phyloP scores from a whole-genome alignment of 2,113 vertebrate genomes.

The Sula dactylatra region DNA sequence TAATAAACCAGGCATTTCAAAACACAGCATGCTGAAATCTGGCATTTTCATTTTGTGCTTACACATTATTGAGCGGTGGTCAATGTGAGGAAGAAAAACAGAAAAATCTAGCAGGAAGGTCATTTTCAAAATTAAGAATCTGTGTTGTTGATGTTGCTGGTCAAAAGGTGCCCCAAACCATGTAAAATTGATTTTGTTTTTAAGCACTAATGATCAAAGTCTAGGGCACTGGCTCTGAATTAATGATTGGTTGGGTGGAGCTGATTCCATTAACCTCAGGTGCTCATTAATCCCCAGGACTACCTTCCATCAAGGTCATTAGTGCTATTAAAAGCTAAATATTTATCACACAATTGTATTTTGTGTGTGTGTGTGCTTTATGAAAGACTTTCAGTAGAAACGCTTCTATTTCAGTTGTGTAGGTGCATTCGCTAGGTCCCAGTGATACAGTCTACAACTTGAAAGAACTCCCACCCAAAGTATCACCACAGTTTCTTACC shows the following conservation, averaged over 20 bases:
- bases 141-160: conserved; percentile 18
- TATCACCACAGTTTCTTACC: not conserved
- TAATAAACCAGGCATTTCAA: conserved; percentile 14
- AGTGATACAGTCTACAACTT: not conserved
- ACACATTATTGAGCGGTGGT: not conserved
- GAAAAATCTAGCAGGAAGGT: conserved; percentile 32
- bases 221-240: not conserved
- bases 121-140: conserved; percentile 34
- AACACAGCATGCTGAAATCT: not conserved
- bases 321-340: conserved; percentile 37
- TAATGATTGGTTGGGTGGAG: conserved; percentile 42
- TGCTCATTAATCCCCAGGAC: conserved; percentile 40
- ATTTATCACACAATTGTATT: not conserved
- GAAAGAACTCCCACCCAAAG: not conserved
- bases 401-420: not conserved
- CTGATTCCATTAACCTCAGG: conserved; percentile 42
- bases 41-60: conserved; percentile 15
- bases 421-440: not conserved
- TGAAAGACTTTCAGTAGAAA: not conserved
- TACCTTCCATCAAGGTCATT: conserved; percentile 35
- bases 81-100: not conserved
- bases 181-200: conserved; percentile 55
- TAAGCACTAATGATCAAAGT: conserved; percentile 46
- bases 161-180: conserved; percentile 58
- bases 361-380: not conserved